Base-by-base conservation (phyloP, 2,888 invertebrate species). In the Microplitis manilae region DNA sequence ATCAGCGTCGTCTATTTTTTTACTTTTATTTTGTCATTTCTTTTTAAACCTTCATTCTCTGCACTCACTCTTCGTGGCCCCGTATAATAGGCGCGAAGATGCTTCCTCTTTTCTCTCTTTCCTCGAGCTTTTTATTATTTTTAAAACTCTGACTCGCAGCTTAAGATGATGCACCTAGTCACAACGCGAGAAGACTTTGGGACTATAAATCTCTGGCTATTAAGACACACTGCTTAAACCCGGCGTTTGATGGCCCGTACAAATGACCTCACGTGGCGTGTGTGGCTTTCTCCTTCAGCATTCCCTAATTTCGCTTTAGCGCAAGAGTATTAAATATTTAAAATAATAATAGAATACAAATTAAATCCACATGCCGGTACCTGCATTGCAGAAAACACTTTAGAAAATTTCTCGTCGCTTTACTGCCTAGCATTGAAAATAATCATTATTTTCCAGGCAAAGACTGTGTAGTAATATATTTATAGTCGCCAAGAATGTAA, bases 151-250 rank as follows among this genome's bases (percentile, higher is more conserved):
- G 50, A 41, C 73, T 59, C 62, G 40, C 61, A 74, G 13, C 13
- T 13, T 7, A 50, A 50, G 69, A 60, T 68, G 59, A 62, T 40
- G 59, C 61, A 59, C 71, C 67, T 71, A 73, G 78, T 77, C 74
- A 65, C 62, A 62, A 7, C 8, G 17, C 73, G 68, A 68, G 68
- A 40, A 61, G 41, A 17, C 59, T 41, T 61, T 70, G 82, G 79
- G 84, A 83, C 85, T 85, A 88, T 88, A 88, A 88, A 88, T 88
- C 89, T 87, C 83, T 81, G 82, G 88, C 88, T 88, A 89, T 89
- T 88, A 89, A 88, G 89, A 87, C 88, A 85, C 84, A 50, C 50
- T 50, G 50, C 84, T 86, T 86, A 85, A 86, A 85, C 84, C 84
- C 84, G 83, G 84, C 69, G 81, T 86, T 88, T 87, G 87, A 88